Evolutionary conservation across 2,888 invertebrate genomes (phyloP).

Genomic region (Lordiphosa andalusiaca): DNA sequence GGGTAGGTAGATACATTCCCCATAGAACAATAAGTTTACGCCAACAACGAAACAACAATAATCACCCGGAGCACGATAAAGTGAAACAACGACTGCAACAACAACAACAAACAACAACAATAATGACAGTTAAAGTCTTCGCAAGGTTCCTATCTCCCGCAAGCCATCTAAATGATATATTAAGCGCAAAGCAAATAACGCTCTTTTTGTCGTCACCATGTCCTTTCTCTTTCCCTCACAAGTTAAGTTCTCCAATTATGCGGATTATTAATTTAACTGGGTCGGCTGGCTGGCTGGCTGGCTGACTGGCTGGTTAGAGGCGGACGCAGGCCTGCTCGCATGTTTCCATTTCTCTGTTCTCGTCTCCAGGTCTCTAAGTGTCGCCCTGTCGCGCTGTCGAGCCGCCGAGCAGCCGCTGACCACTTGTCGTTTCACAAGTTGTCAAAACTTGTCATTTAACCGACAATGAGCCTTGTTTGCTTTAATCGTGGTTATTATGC

Average conservation of each 20-base stretch:
- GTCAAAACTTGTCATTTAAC: slow-evolving; percentile 79
- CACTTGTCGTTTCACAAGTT: slow-evolving; percentile 76
- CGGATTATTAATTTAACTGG: slow-evolving; percentile 80
- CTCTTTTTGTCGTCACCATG: slow-evolving; percentile 59
- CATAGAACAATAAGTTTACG: slow-evolving; percentile 29
- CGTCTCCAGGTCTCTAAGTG: slow-evolving; percentile 11
- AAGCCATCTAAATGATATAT: slow-evolving; percentile 81
- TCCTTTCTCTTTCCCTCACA: slow-evolving; percentile 38
- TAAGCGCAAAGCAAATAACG: slow-evolving; percentile 78
- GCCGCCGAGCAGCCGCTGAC: slow-evolving; percentile 43
- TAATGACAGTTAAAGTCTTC: slow-evolving; percentile 69
- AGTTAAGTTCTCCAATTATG: slow-evolving; percentile 79
- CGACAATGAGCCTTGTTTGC: slow-evolving; percentile 79
- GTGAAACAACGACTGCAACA: slow-evolving; percentile 22
- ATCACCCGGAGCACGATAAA: slow-evolving; percentile 38
- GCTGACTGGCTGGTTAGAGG: too few species aligned
- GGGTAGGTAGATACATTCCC: slow-evolving; percentile 7
- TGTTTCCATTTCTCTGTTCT: slow-evolving; percentile 6
- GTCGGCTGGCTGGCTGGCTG: slow-evolving; percentile 57
- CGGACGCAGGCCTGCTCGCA: slow-evolving; percentile 2
- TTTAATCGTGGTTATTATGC: slow-evolving; percentile 78
- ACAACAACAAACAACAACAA: slow-evolving; percentile 61
- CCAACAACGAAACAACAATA: slow-evolving; percentile 42
- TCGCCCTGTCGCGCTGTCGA: slow-evolving; percentile 21
- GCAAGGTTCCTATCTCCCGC: slow-evolving; percentile 71